A percentile compares a stretch with the other conserved stretches of the same genome.
Evolutionary conservation across 92 coral and sea anemone genomes (phyloP).

Genomic region (Anthopleura xanthogrammica): DNA sequence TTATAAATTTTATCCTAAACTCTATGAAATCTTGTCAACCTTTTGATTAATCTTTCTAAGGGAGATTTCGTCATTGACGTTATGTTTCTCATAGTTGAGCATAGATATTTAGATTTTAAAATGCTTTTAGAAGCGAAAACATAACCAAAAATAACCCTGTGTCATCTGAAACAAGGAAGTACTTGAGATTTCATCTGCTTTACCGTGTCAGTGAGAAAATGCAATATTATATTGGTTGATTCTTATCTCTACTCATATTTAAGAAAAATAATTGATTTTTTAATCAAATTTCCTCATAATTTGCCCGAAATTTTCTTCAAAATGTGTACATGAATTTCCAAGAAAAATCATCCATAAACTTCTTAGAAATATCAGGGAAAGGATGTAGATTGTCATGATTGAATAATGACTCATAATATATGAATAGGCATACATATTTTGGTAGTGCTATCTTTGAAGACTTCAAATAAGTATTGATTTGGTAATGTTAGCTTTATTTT

Average conservation of each 20-base stretch:
- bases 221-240: not conserved
- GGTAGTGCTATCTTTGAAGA: too few relatives aligned
- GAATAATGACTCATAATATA: too few relatives aligned
- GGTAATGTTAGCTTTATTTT: not conserved
- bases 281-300: too few relatives aligned
- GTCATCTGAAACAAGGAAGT: conserved; percentile 1
- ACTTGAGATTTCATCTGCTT: not conserved
- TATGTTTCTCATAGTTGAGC: not conserved
- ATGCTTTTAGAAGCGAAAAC: not conserved
- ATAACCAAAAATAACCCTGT: not conserved
- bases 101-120: not conserved
- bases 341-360: not conserved
- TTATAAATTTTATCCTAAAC: too few relatives aligned
- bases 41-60: not conserved
- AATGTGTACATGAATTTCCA: not conserved
- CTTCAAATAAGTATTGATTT: not conserved
- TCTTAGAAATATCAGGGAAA: not conserved
- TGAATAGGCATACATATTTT: too few relatives aligned
- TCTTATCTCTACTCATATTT: not conserved
- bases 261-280: too few relatives aligned
- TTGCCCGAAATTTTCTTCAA: too few relatives aligned
- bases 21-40: not conserved
- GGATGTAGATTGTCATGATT: not conserved
- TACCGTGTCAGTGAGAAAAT: not conserved
- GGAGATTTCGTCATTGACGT: not conserved